These are phyloP conservation scores for Molossus molossus DNA, from an alignment of 2,797 vertebrate species.

Conservation along the genomic window DNA sequence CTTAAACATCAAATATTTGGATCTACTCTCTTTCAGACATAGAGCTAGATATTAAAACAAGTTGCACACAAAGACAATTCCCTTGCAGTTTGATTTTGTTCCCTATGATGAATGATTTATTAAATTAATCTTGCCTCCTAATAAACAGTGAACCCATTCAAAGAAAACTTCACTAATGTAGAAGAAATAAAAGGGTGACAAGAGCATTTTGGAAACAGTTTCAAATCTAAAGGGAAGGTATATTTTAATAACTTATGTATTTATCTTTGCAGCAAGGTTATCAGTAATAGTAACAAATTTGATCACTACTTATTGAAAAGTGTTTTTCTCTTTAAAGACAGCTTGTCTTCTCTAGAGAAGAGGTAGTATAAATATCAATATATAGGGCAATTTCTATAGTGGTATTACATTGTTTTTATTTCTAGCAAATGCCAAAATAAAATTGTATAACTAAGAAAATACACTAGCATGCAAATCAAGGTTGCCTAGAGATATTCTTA, in stretches of 20 bases:
- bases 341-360: slow-evolving; percentile 72
- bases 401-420: slow-evolving; percentile 34
- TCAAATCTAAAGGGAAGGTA: slow-evolving; percentile 61
- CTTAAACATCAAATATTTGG: slow-evolving; percentile 55
- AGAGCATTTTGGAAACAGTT: slow-evolving; percentile 70
- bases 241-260: not conserved
- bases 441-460: slow-evolving; percentile 80
- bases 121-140: slow-evolving; percentile 55
- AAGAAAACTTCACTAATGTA: slow-evolving; percentile 65
- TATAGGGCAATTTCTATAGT: slow-evolving; percentile 53
- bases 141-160: slow-evolving; percentile 60
- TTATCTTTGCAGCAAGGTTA: slow-evolving; percentile 62
- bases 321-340: slow-evolving; percentile 62
- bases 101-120: slow-evolving; percentile 56
- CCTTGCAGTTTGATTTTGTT: slow-evolving; percentile 54
- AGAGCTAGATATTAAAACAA: not conserved
- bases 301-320: not conserved
- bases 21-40: not conserved
- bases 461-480: slow-evolving; percentile 80
- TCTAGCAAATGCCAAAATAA: slow-evolving; percentile 83
- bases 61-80: not conserved
- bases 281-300: not conserved
- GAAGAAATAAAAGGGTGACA: slow-evolving; percentile 42
- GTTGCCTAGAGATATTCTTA: slow-evolving; percentile 78
- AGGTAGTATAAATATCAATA: slow-evolving; percentile 67